Base-by-base conservation (phyloP, 2,888 invertebrate species). In the Clivina fossor region DNA sequence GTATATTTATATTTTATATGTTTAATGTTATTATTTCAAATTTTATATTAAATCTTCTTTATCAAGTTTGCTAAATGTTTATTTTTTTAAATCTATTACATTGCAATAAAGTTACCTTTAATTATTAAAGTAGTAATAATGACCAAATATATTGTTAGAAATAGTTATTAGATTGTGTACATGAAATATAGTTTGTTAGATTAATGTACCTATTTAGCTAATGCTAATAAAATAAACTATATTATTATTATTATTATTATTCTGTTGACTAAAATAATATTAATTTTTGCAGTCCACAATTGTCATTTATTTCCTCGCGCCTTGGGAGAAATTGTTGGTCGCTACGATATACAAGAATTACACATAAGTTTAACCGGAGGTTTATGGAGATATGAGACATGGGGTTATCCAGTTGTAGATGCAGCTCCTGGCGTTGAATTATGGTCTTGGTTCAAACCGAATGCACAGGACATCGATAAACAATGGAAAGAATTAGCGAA, bases 361-460 rank as follows among this genome's bases (percentile, higher is more conserved):
- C 94, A 96, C 68, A 79, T 99, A 43, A 88, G 90, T 55, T 79
- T 98, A 56, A 95, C 95, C 0, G 92, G 93, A 73, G 98, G 98
- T 0, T 77, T 93, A 51, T 99, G 98, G 98, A 83, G 89, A 59
- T 88, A 95, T 71, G 85, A 89, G 63, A 84, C 85, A 53, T 99
- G 97, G 97, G 97, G 97, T 1, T 94, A 94, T 75, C 95, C 96
- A 2, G 82, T 91, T 20, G 74, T 85, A 8, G 90, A 93, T 71
- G 90, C 94, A 2, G 89, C 95, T 0, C 90, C 95, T 1, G 98
- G 98, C 4, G 95, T 94, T 1, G 94, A 97, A 72, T 78, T 97
- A 0, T 92, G 90, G 81, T 93, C 90, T 0, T 96, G 96, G 94
- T 97, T 99, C 69, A 80, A 83, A 58, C 73, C 80, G 15, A 75